Percentiles rank a stretch among this genome's conserved stretches.
Evolutionary conservation across 2,888 invertebrate species (phyloP).

Genomic region (Tridacna gigas): DNA sequence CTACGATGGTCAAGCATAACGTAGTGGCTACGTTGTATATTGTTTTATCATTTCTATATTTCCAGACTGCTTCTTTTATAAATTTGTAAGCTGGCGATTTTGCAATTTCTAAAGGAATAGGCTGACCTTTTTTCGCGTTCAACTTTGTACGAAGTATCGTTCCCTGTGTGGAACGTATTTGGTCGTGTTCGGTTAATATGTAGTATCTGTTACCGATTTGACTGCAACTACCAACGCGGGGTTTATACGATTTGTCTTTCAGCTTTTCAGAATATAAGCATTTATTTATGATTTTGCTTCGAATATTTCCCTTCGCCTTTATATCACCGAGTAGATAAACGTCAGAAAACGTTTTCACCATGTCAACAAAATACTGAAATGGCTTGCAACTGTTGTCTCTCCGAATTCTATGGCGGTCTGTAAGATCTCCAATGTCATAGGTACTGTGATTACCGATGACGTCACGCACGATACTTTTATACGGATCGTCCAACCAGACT

Average conservation of each 20-base stretch:
- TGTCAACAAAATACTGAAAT: conserved; percentile 52
- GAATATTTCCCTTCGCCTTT: conserved; percentile 25
- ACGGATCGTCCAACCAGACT: conserved; percentile 53
- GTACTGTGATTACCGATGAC: conserved; percentile 36
- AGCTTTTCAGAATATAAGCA: conserved; percentile 15
- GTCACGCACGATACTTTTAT: conserved; percentile 33
- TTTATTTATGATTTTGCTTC: conserved; percentile 20
- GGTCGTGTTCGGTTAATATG: conserved; percentile 31
- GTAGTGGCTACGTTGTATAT: background rate
- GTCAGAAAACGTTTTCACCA: conserved; percentile 38
- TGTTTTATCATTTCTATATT: background rate
- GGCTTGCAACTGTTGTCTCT: conserved; percentile 52
- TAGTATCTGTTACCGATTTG: conserved; percentile 37
- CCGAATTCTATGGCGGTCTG: conserved; percentile 34
- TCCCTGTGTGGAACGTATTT: conserved; percentile 40
- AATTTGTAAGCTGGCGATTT: background rate
- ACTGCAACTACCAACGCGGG: background rate
- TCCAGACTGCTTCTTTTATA: background rate
- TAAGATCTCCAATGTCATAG: conserved; percentile 27
- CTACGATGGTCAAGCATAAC: background rate
- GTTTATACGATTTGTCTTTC: conserved; percentile 1
- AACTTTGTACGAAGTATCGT: background rate
- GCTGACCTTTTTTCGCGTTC: background rate
- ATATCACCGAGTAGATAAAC: conserved; percentile 38
- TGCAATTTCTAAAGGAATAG: background rate